Base-by-base conservation (phyloP, 2,797 vertebrate species). In the Coluber constrictor region DNA sequence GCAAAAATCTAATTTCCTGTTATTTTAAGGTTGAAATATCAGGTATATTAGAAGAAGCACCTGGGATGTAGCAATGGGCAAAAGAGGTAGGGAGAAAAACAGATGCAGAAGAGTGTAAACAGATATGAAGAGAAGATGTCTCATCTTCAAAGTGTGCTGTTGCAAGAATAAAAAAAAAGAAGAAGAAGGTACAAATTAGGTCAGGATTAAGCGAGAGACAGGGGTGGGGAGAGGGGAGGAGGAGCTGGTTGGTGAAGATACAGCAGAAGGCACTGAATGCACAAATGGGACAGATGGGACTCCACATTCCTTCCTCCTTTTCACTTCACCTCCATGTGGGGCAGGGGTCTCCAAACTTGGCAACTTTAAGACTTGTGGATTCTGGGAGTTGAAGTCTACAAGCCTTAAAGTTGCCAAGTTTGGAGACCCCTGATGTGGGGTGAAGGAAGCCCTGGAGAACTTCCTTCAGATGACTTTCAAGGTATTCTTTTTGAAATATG, bases 141-240 rank as follows among this genome's bases (percentile, higher is more conserved):
- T 32, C 66, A 2, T 1, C 87, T 27, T 7, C 90, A 88, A 55
- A 18, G 11, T 51, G 63, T 60, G 87, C 89, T 94, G 70, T 91
- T 92, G 43, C 10, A 89, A 89, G 87, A 60, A 87, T 3, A 18
- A 83, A 94, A 23, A 83, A 94, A 25, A 90, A 1, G 70, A 94
- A 25, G 89, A 1, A 25, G 2, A 63, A 25, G 2, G 25, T 0
- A 4, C 1, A 0, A 10, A 3, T n/a, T 57, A 51, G n/a, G 0
- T 56, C 59, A 92, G 59, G 54, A 0, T 0, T 0, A 8, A 12
- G 0, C 1, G n/a, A 10, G 13, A 43, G 0, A 0, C 0, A 1
- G 54, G 29, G 51, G 47, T 5, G 59, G 1, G 7, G 37, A 88
- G 88, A 5, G 1, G 16, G 11, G 29, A 37, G n/a, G 25, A 87